These are phyloP conservation scores for Drosophila mayaguana DNA, from an alignment of 2,888 invertebrate species.

Conservation along the genomic window DNA sequence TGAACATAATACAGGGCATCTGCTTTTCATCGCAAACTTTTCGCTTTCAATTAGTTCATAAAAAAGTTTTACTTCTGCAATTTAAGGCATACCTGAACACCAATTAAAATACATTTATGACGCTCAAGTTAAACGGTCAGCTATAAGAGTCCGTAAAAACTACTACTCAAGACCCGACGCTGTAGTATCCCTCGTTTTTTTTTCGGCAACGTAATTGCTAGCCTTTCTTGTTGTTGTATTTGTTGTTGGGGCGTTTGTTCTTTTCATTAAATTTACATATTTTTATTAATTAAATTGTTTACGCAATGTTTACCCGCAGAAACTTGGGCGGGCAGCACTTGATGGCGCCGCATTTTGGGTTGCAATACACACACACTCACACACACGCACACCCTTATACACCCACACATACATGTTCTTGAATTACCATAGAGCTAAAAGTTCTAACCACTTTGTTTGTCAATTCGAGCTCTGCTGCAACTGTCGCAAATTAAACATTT, in stretches of 20 bases:
- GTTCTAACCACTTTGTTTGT: conserved; percentile 17
- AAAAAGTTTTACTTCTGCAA: conserved; percentile 8
- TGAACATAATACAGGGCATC: conserved; percentile 26
- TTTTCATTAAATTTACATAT: conserved; percentile 80
- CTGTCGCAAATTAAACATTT: conserved; percentile 58
- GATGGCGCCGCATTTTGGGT: conserved; percentile 19
- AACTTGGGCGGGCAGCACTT: conserved; percentile 25
- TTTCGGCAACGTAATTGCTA: conserved; percentile 13
- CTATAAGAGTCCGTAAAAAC: conserved; percentile 18
- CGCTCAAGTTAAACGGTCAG: conserved; percentile 14
- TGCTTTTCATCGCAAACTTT: conserved; percentile 47
- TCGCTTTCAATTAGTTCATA: conserved; percentile 59
- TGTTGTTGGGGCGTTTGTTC: conserved; percentile 34
- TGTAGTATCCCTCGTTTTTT: conserved; percentile 4
- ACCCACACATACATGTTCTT: conserved; percentile 8
- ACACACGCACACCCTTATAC: conserved; percentile 5
- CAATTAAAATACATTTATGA: conserved; percentile 69
- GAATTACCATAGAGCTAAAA: conserved; percentile 44
- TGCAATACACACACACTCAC: conserved; percentile 18
- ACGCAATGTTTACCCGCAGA: conserved; percentile 56
- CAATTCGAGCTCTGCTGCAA: conserved; percentile 26
- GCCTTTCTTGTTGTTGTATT: neutral
- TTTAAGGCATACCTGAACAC: conserved; percentile 27
- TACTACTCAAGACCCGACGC: conserved; percentile 13
- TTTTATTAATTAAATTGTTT: conserved; percentile 79